Percentiles rank a stretch among this genome's conserved stretches.
Conservation (phyloP, 2,113 vertebrate species). For the Vulpes vulpes region DNA sequence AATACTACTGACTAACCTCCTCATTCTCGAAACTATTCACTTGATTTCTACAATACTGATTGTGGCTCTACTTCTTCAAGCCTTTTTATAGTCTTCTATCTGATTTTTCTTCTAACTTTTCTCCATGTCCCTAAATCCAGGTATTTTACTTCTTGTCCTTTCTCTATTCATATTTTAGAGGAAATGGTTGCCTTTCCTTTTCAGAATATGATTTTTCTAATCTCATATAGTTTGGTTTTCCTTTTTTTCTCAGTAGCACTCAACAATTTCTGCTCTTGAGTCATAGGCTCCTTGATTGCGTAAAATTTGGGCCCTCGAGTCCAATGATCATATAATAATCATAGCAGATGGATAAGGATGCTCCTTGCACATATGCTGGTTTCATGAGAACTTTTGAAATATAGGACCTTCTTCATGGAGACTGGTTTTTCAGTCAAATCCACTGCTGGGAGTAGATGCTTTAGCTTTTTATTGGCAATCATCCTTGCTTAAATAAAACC, state of each 20-base stretch:
- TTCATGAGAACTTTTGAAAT: constrained; percentile 16
- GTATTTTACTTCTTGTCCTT: neutral
- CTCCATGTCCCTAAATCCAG: neutral
- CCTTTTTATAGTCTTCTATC: neutral
- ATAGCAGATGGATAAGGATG: neutral
- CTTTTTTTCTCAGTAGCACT: neutral
- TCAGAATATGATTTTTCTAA: neutral
- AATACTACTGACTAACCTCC: neutral
- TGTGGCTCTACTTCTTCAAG: neutral
- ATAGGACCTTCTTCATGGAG: neutral
- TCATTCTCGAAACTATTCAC: neutral
- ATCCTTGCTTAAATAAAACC: constrained; percentile 5
- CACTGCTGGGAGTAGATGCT: neutral
- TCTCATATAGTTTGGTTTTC: neutral
- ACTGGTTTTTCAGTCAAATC: neutral
- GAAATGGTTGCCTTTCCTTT: constrained; percentile 28
- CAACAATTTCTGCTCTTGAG: neutral
- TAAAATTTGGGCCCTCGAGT: neutral
- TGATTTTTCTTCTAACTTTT: neutral
- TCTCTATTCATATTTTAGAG: neutral
- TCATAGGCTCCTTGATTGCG: neutral
- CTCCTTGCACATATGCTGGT: neutral
- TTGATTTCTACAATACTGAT: neutral
- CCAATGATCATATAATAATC: neutral
- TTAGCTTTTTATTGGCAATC: neutral